Evolutionary conservation across 2,888 invertebrate genomes (phyloP).

Genomic region (Drosophila cyrtoloma): DNA sequence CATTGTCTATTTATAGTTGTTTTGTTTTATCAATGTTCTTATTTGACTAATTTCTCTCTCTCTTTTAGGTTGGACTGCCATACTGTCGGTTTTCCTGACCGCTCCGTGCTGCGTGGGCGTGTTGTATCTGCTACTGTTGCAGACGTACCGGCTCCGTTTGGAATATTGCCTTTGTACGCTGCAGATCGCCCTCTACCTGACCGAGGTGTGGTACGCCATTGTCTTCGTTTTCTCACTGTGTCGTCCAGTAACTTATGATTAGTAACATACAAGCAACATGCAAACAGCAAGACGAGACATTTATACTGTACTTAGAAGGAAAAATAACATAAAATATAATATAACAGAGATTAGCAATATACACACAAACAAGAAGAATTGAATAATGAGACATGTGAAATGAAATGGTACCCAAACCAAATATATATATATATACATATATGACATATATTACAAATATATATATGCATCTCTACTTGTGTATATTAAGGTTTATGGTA

Average conservation of each 20-base stretch:
- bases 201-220: conserved; percentile 87
- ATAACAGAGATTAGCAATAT: conserved; percentile 61
- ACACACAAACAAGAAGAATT: conserved; percentile 47
- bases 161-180: conserved; percentile 95
- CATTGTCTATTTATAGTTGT: conserved; percentile 57
- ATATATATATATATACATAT: conserved; percentile 41
- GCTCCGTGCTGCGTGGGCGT: conserved; percentile 93
- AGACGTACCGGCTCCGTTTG: conserved; percentile 93
- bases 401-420: conserved; percentile 42
- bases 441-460: conserved; percentile 50
- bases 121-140: conserved; percentile 94
- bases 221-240: conserved; percentile 89
- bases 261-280: conserved; percentile 61
- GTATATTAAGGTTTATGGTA: conserved; percentile 63
- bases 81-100: conserved; percentile 92
- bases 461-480: conserved; percentile 56
- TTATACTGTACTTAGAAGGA: conserved; percentile 37
- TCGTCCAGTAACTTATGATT: conserved; percentile 87
- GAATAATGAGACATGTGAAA: conserved; percentile 38
- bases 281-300: conserved; percentile 44
- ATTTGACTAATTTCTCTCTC: conserved; percentile 18
- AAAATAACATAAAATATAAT: conserved; percentile 14
- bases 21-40: conserved; percentile 32
- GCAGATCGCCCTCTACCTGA: conserved; percentile 92
- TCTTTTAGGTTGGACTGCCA: conserved; percentile 90